phyloP scores from a whole-genome alignment of 2,797 vertebrate genomes.

The Sphenopsis melanotis region DNA sequence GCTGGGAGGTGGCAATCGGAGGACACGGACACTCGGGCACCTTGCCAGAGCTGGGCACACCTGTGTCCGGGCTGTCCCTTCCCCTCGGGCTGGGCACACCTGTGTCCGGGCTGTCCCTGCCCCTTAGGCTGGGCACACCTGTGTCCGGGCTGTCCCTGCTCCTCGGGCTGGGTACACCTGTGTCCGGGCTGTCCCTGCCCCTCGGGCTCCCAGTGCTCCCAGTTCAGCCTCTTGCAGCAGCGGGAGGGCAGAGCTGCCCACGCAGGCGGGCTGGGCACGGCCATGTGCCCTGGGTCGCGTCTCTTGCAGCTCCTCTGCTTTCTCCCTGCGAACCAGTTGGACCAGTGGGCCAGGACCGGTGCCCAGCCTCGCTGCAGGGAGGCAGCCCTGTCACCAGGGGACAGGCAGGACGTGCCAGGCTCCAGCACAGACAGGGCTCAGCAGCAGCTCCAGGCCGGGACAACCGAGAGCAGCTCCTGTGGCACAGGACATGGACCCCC shows the following conservation, averaged over 20 bases:
- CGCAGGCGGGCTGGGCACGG: neutral
- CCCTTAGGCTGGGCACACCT: neutral
- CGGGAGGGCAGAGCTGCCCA: neutral
- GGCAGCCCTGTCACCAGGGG: neutral
- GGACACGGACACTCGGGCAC: fast-evolving
- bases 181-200: neutral
- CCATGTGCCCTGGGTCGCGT: fast-evolving
- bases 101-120: too few relatives aligned
- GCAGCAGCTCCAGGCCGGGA: neutral
- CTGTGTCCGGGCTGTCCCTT: too few relatives aligned
- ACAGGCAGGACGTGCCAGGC: neutral
- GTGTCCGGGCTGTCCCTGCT: too few relatives aligned
- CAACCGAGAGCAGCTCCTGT: fast-evolving
- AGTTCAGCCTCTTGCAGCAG: neutral
- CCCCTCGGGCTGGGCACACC: too few relatives aligned
- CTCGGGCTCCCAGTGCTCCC: neutral
- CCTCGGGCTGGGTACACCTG: too few relatives aligned
- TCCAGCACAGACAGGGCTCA: neutral
- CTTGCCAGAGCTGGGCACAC: neutral
- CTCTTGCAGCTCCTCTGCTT: neutral
- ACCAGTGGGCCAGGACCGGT: neutral
- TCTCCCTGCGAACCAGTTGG: neutral
- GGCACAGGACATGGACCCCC: neutral
- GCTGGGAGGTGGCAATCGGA: neutral
- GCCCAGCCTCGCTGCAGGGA: neutral